phyloP scores from a whole-genome alignment of 2,888 invertebrate genomes.

The Plagiodera versicolora region DNA sequence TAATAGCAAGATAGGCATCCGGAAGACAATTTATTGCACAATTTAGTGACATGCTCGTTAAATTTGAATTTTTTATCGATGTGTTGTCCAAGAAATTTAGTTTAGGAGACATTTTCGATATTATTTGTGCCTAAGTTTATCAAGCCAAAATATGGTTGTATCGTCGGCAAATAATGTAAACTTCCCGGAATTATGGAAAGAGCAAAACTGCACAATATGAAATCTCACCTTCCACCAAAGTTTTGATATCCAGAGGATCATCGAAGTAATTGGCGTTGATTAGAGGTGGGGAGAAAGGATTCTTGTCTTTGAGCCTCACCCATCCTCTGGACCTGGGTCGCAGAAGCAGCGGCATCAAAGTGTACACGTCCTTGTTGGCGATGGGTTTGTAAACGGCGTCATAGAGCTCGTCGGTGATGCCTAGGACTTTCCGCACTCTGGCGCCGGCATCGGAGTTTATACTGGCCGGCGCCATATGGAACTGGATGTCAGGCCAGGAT shows the following conservation, averaged over 20 bases:
- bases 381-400: constrained; percentile 80
- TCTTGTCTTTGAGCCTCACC: constrained; percentile 72
- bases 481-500: constrained; percentile 86
- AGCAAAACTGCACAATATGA: no score
- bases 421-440: constrained; percentile 74
- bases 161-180: no score
- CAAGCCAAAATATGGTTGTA: no score
- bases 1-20: no score
- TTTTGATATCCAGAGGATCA: constrained; percentile 74
- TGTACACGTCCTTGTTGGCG: constrained; percentile 78
- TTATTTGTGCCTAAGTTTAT: no score
- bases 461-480: constrained; percentile 91
- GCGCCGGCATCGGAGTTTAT: constrained; percentile 75
- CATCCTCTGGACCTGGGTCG: constrained; percentile 79
- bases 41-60: no score
- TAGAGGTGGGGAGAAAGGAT: constrained; percentile 84
- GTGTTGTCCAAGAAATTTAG: no score
- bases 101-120: no score
- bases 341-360: constrained; percentile 81
- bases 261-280: constrained; percentile 93
- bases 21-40: no score
- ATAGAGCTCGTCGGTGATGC: constrained; percentile 78
- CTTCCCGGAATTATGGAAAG: no score
- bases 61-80: no score
- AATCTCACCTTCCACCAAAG: constrained; percentile 70